These are phyloP conservation scores for Poeciliopsis infans DNA, from an alignment of 2,797 vertebrate genomes.

Conservation along the genomic window DNA sequence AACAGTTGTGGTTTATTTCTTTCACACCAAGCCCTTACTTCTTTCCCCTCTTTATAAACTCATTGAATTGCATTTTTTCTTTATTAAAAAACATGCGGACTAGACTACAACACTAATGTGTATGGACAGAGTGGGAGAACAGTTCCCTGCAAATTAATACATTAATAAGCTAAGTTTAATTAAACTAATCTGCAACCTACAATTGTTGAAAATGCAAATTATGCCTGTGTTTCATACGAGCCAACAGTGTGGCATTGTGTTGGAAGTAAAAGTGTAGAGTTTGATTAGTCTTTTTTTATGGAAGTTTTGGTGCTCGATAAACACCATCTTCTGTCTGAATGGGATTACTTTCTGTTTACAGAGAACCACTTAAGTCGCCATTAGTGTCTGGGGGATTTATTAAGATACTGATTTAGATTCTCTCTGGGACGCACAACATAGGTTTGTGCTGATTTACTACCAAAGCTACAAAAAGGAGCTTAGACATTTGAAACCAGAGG, in stretches of 20 bases:
- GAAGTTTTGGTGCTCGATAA: slow-evolving; percentile 11
- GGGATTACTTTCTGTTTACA: slow-evolving; percentile 33
- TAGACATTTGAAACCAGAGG: slow-evolving; percentile 39
- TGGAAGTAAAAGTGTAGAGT: not conserved
- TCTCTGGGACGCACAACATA: slow-evolving; percentile 28
- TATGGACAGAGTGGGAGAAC: slow-evolving; percentile 17
- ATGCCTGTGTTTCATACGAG: not conserved
- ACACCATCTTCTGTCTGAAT: slow-evolving; percentile 1
- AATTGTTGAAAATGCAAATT: not conserved
- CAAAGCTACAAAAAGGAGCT: slow-evolving; percentile 29
- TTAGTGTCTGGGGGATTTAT: slow-evolving; percentile 46
- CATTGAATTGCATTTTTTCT: slow-evolving; percentile 41
- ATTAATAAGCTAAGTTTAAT: not conserved
- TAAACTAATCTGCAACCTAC: not conserved
- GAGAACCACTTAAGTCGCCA: slow-evolving; percentile 25
- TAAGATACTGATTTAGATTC: slow-evolving; percentile 39
- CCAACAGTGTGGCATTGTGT: not conserved
- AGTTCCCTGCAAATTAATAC: not conserved
- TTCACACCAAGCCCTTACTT: slow-evolving; percentile 8
- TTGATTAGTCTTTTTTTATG: slow-evolving; percentile 14
- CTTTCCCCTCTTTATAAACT: slow-evolving; percentile 33
- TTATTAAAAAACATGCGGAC: slow-evolving; percentile 58
- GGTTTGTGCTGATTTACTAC: slow-evolving; percentile 43
- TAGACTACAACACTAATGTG: slow-evolving; percentile 19
- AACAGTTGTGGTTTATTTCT: slow-evolving; percentile 38